Evolutionary conservation across 2,113 vertebrate genomes (phyloP).

Genomic region (Uria aalge): DNA sequence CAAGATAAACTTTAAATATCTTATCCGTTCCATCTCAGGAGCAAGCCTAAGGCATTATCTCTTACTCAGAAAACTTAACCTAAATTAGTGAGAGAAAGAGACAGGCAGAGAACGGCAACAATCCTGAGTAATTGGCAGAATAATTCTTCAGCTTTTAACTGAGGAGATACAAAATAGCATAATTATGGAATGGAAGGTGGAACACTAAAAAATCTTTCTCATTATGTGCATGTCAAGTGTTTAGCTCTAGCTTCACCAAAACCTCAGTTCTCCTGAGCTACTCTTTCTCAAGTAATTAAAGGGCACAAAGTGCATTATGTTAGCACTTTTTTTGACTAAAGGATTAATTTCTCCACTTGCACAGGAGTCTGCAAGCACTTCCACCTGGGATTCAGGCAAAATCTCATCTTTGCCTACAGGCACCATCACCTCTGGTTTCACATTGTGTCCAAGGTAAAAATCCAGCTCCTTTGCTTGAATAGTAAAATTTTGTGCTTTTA

Average conservation of each 20-base stretch:
- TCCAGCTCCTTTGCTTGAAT: not conserved
- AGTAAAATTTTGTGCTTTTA: not conserved
- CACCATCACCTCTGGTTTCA: not conserved
- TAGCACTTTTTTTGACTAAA: not conserved
- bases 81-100: not conserved
- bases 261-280: not conserved
- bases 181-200: not conserved
- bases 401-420: not conserved
- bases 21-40: not conserved
- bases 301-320: not conserved
- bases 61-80: not conserved
- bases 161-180: not conserved
- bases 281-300: not conserved
- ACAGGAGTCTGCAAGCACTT: not conserved
- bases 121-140: not conserved
- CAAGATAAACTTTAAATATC: conserved; percentile 30
- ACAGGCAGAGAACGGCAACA: not conserved
- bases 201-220: not conserved
- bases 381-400: not conserved
- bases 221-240: not conserved
- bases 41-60: not conserved
- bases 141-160: not conserved
- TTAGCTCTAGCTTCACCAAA: not conserved
- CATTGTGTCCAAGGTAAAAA: not conserved
- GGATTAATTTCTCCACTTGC: not conserved